A percentile compares a stretch with the other conserved stretches of the same genome.
Conservation (phyloP, 2,888 invertebrate genomes). For the Lymantria dispar region DNA sequence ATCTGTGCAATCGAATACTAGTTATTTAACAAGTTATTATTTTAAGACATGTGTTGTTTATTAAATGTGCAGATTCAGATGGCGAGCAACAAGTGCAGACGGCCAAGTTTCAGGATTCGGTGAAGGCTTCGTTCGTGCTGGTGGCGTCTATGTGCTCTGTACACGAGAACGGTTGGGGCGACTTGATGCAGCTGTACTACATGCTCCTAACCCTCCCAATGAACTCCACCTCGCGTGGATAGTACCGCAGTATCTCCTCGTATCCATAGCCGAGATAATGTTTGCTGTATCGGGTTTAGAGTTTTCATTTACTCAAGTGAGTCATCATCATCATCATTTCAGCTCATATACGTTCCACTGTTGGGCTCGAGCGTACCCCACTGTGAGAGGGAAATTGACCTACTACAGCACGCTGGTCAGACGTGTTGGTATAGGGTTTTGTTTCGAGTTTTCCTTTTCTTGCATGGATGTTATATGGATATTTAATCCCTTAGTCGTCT, state of each 20-base stretch:
- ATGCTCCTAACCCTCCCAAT: slow-evolving; percentile 85
- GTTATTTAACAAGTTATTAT: no score
- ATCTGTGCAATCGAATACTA: no score
- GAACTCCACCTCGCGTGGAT: slow-evolving; percentile 87
- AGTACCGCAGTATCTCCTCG: slow-evolving; percentile 90
- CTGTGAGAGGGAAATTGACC: no score
- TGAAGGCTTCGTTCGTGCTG: slow-evolving; percentile 57
- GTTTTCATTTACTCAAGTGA: slow-evolving; percentile 90
- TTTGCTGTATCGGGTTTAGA: slow-evolving; percentile 92
- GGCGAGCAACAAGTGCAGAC: slow-evolving; percentile 59
- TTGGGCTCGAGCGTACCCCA: no score
- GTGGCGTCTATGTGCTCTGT: slow-evolving; percentile 82
- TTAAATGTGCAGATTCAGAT: slow-evolving; percentile 48
- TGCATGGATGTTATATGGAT: no score
- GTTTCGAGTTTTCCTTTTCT: no score
- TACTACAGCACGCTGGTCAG: no score
- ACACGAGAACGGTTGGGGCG: slow-evolving; percentile 75
- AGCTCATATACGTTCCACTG: no score
- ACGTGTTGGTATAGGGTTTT: no score
- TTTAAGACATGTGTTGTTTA: not conserved
- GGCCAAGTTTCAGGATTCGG: slow-evolving; percentile 59
- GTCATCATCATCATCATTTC: no score
- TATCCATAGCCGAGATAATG: slow-evolving; percentile 91
- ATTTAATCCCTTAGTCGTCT: no score
- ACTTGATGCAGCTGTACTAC: slow-evolving; percentile 80